Percentiles rank a stretch among this genome's conserved stretches.
These are phyloP conservation scores for Shargacucullia verbasci DNA, from an alignment of 2,888 invertebrate species.

Conservation along the genomic window DNA sequence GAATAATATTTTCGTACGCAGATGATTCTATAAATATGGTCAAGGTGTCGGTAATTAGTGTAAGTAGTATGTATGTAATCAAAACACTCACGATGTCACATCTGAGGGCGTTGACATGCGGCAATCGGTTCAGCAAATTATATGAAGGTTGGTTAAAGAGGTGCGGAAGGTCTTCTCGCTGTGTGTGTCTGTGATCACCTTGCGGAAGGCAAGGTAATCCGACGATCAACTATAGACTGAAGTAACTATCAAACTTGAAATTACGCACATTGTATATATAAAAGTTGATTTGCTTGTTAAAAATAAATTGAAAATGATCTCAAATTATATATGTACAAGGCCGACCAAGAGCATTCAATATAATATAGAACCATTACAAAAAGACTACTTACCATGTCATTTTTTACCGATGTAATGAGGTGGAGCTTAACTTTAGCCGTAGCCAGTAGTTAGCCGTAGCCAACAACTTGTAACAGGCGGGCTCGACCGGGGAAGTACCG, in stretches of 20 bases:
- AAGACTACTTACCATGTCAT: too few relatives aligned
- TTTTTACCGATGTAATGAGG: too few relatives aligned
- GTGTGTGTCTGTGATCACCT: constrained; percentile 30
- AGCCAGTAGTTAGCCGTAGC: too few relatives aligned
- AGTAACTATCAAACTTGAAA: not conserved
- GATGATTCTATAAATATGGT: constrained; percentile 25
- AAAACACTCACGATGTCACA: constrained; percentile 46
- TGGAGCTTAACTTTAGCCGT: too few relatives aligned
- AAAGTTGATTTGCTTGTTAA: too few relatives aligned
- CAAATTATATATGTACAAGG: too few relatives aligned
- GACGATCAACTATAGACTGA: constrained; percentile 4
- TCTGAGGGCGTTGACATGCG: constrained; percentile 56
- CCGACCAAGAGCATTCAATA: too few relatives aligned
- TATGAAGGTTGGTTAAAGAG: constrained; percentile 37
- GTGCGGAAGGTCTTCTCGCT: constrained; percentile 24
- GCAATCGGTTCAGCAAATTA: constrained; percentile 45
- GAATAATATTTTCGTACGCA: constrained; percentile 18
- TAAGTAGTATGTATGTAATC: constrained; percentile 34
- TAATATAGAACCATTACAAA: too few relatives aligned
- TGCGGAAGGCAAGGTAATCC: constrained; percentile 36
- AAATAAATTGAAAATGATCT: too few relatives aligned
- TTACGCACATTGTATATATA: too few relatives aligned
- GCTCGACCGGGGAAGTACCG: too few relatives aligned
- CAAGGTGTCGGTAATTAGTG: constrained; percentile 28
- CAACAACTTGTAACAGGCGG: too few relatives aligned